These are phyloP conservation scores for Campoletis raptor DNA, from an alignment of 2,888 invertebrate genomes.

Conservation along the genomic window DNA sequence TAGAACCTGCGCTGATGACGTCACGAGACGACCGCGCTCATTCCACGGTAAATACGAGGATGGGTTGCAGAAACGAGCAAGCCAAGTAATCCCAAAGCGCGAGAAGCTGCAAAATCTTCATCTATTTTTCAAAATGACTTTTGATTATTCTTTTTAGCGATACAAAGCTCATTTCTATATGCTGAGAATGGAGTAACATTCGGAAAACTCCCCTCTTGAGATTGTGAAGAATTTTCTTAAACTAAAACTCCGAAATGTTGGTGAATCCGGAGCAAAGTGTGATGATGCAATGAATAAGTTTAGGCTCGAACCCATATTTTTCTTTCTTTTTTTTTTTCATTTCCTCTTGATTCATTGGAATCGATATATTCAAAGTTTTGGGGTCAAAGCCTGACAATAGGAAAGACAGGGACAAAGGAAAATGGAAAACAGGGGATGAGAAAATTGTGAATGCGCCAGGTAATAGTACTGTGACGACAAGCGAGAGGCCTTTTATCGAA, in stretches of 20 bases:
- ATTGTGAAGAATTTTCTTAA: not conserved
- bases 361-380: conserved; percentile 40
- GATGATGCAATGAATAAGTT: conserved; percentile 13
- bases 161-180: not conserved
- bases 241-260: not conserved
- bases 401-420: conserved; percentile 38
- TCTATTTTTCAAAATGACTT: conserved; percentile 9
- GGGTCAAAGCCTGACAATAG: conserved; percentile 51
- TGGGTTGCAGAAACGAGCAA: conserved; percentile 4
- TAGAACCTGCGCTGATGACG: conserved; percentile 79
- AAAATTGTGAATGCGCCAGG: conserved; percentile 34
- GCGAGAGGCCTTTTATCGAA: conserved; percentile 55
- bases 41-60: conserved; percentile 24
- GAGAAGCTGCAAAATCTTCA: conserved; percentile 11
- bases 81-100: conserved; percentile 15
- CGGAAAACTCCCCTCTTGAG: not conserved
- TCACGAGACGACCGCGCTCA: conserved; percentile 71
- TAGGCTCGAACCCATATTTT: not conserved
- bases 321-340: conserved; percentile 1
- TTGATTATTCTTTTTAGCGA: not conserved
- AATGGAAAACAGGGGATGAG: conserved; percentile 39
- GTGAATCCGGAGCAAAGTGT: not conserved
- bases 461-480: conserved; percentile 55
- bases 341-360: conserved; percentile 16
- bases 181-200: not conserved